A percentile compares a stretch with the other conserved stretches of the same genome.
Conservation (phyloP, 2,113 vertebrate genomes). For the Hypomesus transpacificus region DNA sequence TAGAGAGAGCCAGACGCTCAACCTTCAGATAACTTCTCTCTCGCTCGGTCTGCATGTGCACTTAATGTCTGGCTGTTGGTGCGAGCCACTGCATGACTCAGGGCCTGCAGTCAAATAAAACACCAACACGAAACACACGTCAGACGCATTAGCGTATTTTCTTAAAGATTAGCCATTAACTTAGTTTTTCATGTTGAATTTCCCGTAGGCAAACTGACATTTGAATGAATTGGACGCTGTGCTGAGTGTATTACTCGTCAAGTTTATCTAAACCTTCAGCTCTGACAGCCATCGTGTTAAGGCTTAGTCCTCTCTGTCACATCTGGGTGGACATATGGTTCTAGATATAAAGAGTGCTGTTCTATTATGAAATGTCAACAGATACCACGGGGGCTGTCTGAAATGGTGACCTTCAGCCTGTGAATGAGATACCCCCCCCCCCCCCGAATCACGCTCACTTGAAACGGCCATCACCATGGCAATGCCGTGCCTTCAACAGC, state of each 20-base stretch:
- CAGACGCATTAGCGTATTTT: not conserved
- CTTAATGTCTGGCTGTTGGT: no score
- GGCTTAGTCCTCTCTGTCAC: not conserved
- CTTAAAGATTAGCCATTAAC: not conserved
- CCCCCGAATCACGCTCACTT: not conserved
- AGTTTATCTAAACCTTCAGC: no score
- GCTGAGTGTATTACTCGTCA: no score
- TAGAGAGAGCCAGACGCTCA: not conserved
- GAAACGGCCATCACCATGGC: not conserved
- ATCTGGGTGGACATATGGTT: not conserved
- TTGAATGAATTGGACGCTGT: no score
- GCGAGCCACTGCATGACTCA: no score
- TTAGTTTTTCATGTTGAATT: no score
- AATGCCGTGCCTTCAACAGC: not conserved
- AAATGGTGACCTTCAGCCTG: conserved; percentile 3
- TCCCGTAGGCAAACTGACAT: no score
- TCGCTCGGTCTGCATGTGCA: not conserved
- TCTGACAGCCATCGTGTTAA: no score
- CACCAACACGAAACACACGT: no score
- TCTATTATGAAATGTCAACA: not conserved
- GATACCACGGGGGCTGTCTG: conserved; percentile 5
- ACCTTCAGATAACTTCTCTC: conserved; percentile 4
- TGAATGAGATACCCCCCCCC: not conserved
- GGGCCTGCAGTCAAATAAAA: no score
- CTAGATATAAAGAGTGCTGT: not conserved